Percentiles rank a stretch among this genome's conserved stretches.
phyloP scores from a whole-genome alignment of 2,888 invertebrate genomes.

The Sinodicranocentrus sp. region DNA sequence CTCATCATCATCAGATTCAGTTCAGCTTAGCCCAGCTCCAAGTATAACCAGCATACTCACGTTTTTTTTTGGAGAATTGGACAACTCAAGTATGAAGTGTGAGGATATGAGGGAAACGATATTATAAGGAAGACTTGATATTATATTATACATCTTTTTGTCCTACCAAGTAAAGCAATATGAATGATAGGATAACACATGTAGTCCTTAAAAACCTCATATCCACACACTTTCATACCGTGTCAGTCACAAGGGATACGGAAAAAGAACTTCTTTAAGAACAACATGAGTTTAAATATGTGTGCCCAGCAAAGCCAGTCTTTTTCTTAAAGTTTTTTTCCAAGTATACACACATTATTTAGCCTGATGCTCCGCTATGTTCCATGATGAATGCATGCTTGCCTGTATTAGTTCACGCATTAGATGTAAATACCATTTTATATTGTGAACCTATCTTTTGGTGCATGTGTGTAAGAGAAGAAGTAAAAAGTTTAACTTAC shows the following conservation, averaged over 20 bases:
- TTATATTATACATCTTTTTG: too few species aligned
- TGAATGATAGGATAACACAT: conserved; percentile 25
- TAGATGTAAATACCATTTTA: conserved; percentile 23
- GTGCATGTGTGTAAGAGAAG: conserved; percentile 11
- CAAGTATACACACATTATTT: background rate
- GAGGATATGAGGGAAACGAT: background rate
- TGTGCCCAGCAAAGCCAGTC: too few species aligned
- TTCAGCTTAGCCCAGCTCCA: conserved; percentile 1
- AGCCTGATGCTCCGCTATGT: background rate
- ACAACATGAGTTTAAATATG: background rate
- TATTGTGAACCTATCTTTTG: conserved; percentile 26
- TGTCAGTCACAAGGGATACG: conserved; percentile 35
- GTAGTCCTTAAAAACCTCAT: conserved; percentile 13
- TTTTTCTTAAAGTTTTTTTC: too few species aligned
- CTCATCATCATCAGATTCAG: conserved; percentile 48
- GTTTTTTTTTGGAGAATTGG: background rate
- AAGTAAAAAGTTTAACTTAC: conserved; percentile 63
- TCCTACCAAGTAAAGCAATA: background rate
- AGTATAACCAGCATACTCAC: too few species aligned
- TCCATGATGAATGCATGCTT: background rate
- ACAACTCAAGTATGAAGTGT: background rate
- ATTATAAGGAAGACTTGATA: background rate
- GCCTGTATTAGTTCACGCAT: conserved; percentile 1
- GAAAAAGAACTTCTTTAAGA: conserved; percentile 12
- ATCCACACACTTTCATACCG: conserved; percentile 1